Evolutionary conservation across 1,140 invertebrate genomes (phyloP).

Genomic region (Magallana gigas): DNA sequence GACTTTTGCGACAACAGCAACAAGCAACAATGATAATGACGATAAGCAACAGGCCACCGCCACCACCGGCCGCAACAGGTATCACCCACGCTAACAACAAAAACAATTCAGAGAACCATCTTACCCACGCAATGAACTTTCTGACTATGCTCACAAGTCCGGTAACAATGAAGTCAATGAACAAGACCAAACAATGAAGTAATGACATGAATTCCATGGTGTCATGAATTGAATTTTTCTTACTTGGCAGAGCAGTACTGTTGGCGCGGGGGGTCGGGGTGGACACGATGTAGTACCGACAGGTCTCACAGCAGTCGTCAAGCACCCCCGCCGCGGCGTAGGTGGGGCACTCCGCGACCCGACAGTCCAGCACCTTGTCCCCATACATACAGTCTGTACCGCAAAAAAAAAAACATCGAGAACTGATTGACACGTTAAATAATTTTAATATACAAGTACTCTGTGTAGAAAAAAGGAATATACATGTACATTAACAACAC

Average conservation of each 20-base stretch:
- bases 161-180: neutral
- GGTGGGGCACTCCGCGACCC: neutral
- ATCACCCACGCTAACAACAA: slow-evolving; percentile 41
- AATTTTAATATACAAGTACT: no score
- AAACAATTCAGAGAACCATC: no score
- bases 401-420: neutral
- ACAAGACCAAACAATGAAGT: neutral
- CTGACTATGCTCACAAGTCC: neutral
- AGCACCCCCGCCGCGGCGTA: neutral
- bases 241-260: slow-evolving; percentile 16
- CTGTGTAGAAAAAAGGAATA: no score
- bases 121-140: neutral
- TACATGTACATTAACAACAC: no score
- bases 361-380: slow-evolving; percentile 15
- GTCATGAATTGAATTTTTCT: neutral
- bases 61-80: slow-evolving; percentile 40
- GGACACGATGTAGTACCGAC: neutral
- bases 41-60: slow-evolving; percentile 33
- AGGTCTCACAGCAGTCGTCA: slow-evolving; percentile 4
- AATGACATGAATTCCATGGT: neutral
- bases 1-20: slow-evolving; percentile 39
- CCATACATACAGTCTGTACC: slow-evolving; percentile 18
- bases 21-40: slow-evolving; percentile 23
- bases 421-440: no score
- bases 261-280: neutral